Base-by-base conservation (phyloP, 2,888 invertebrate genomes). In the Ctenicera cuprea region DNA sequence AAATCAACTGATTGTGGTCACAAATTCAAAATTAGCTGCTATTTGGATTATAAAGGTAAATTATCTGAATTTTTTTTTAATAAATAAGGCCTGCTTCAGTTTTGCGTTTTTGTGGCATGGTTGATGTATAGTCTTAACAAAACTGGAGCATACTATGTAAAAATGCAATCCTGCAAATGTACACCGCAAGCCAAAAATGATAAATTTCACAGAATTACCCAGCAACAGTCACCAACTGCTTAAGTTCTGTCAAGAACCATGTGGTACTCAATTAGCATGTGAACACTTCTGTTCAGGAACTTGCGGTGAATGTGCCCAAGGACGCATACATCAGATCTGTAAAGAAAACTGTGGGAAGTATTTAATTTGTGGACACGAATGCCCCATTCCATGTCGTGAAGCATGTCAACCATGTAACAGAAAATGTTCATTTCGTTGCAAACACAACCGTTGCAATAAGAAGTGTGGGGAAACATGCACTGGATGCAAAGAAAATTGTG, bases 341-440 rank as follows among this genome's bases (percentile, higher is more conserved):
- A 76, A 78, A 37, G 87, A 89, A 78, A 84, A 86, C 16, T 94
- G 94, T 84, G 87, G 87, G 4, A 88, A 88, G 62, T 78, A 82
- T 11, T 88, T 92, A 73, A 88, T 93, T 57, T 93, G 93, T 83
- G 91, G 91, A 33, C 93, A 93, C 82, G 84, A 87, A 89, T 92
- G 91, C 79, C 82, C 84, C 30, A 88, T 89, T 65, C 89, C 89
- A 0, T 91, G 91, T 80, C 88, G 89, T 62, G 86, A 89, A 78
- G 84, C 88, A 52, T 92, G 91, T 76, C 90, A 89, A 63, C 91
- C 91, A 1, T 92, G 92, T 83, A 85, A 83, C 30, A 84, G 84
- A 75, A 81, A 77, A 0, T 91, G 91, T 77, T 85, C 85, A 71
- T 87, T 88, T 22, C 81, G 82, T 52, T 92, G 92, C 79, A 72